These are phyloP conservation scores for Mimumesa dahlbomi DNA, from an alignment of 2,888 invertebrate genomes.

Conservation along the genomic window DNA sequence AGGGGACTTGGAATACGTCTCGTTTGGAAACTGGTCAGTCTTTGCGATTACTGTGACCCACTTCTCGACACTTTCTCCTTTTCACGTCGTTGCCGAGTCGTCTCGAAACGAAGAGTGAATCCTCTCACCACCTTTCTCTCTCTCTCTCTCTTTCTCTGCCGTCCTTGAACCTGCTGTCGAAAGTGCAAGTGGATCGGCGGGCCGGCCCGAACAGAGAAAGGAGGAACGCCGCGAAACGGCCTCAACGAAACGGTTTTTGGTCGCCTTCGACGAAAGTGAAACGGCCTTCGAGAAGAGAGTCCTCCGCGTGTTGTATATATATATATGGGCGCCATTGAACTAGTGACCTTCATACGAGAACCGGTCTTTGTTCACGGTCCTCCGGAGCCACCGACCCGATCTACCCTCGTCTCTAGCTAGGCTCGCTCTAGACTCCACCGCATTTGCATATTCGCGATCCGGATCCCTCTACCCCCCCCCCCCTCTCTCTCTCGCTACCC, in stretches of 20 bases:
- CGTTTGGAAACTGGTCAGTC: background rate
- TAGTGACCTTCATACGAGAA: slow-evolving; percentile 79
- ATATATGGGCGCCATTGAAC: slow-evolving; percentile 73
- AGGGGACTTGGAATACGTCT: background rate
- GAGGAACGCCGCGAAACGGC: slow-evolving; percentile 23
- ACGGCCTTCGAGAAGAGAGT: slow-evolving; percentile 60
- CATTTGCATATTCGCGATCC: slow-evolving; percentile 33
- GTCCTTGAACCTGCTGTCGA: slow-evolving; percentile 58
- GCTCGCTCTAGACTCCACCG: slow-evolving; percentile 35
- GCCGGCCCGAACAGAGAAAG: slow-evolving; percentile 41
- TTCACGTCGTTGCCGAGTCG: slow-evolving; percentile 27
- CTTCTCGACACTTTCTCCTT: slow-evolving; percentile 64
- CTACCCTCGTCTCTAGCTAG: slow-evolving; percentile 55
- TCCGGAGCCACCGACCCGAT: slow-evolving; percentile 65
- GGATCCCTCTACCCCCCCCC: too few relatives aligned
- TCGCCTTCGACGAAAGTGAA: slow-evolving; percentile 66
- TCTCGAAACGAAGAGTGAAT: slow-evolving; percentile 50
- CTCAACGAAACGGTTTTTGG: slow-evolving; percentile 63
- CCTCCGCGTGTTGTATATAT: slow-evolving; percentile 28
- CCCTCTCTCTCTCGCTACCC: too few relatives aligned
- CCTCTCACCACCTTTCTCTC: slow-evolving; percentile 17
- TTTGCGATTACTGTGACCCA: slow-evolving; percentile 25
- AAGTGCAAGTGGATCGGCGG: slow-evolving; percentile 67
- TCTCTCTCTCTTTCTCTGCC: slow-evolving; percentile 18
- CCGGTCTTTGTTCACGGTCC: slow-evolving; percentile 75